phyloP scores from a whole-genome alignment of 37 sponge, comb jelly and placozoan species.

The Oopsacas minuta region DNA sequence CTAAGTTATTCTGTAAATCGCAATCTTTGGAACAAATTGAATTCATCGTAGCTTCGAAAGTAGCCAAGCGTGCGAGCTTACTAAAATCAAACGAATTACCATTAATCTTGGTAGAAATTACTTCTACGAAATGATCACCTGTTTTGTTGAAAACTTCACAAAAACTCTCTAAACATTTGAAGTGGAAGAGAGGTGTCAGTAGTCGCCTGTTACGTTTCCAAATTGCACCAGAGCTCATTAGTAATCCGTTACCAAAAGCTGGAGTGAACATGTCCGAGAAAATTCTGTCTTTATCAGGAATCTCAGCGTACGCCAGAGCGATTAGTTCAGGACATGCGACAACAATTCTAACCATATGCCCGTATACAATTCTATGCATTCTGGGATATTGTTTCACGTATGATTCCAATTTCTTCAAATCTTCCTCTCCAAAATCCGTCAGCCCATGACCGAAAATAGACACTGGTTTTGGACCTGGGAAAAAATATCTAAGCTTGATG shows the following conservation, averaged over 20 bases:
- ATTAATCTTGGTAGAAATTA: background rate
- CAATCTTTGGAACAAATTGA: background rate
- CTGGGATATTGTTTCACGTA: background rate
- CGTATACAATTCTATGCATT: background rate
- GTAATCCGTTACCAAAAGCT: background rate
- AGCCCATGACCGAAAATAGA: background rate
- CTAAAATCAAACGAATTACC: background rate
- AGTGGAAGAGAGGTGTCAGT: background rate
- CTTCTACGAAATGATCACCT: background rate
- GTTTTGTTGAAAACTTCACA: background rate
- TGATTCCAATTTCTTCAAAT: background rate
- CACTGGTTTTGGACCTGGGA: background rate
- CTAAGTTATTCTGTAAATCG: background rate
- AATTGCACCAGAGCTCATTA: background rate
- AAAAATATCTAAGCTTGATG: background rate
- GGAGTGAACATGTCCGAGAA: background rate
- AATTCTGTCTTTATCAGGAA: background rate
- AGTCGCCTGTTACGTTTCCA: conserved; percentile 1
- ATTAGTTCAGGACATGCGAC: background rate
- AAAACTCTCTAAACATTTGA: background rate
- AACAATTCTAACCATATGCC: background rate
- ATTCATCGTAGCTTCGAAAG: conserved; percentile 1
- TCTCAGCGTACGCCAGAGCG: background rate
- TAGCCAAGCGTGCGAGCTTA: background rate
- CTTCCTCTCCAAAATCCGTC: background rate